phyloP scores from a whole-genome alignment of 2,797 vertebrate genomes.

The Liparis tanakae region DNA sequence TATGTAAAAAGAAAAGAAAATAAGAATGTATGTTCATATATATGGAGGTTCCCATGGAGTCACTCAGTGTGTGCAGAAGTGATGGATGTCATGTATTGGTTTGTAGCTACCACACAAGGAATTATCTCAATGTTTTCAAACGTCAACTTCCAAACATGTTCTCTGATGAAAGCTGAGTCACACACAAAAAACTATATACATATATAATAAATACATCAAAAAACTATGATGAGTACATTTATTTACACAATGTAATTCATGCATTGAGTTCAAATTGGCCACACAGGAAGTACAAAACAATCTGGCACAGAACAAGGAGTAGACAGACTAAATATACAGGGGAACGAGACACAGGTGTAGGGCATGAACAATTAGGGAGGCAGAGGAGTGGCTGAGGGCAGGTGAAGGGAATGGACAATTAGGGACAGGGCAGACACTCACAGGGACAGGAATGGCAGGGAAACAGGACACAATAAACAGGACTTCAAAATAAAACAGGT shows the following conservation, averaged over 20 bases:
- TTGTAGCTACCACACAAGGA: background rate
- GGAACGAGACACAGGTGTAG: too few relatives aligned
- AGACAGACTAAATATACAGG: too few relatives aligned
- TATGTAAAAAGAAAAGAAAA: too few relatives aligned
- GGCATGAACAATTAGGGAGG: too few relatives aligned
- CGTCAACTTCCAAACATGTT: background rate
- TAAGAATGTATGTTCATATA: background rate
- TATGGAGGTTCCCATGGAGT: background rate
- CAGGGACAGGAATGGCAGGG: too few relatives aligned
- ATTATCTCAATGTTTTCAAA: background rate
- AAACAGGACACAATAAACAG: too few relatives aligned
- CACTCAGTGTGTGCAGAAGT: background rate
- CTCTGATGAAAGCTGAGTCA: background rate
- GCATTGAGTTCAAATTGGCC: background rate
- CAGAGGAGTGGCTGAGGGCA: too few relatives aligned
- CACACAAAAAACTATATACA: background rate
- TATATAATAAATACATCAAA: background rate
- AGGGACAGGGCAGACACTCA: too few relatives aligned
- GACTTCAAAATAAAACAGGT: too few relatives aligned
- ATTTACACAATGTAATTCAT: background rate
- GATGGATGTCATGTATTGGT: slow-evolving; percentile 6
- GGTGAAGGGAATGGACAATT: too few relatives aligned
- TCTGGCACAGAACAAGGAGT: too few relatives aligned
- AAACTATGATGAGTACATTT: background rate
- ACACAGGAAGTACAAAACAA: too few relatives aligned